phyloP scores from a whole-genome alignment of 1,140 invertebrate genomes.

The Cydia strobilella region DNA sequence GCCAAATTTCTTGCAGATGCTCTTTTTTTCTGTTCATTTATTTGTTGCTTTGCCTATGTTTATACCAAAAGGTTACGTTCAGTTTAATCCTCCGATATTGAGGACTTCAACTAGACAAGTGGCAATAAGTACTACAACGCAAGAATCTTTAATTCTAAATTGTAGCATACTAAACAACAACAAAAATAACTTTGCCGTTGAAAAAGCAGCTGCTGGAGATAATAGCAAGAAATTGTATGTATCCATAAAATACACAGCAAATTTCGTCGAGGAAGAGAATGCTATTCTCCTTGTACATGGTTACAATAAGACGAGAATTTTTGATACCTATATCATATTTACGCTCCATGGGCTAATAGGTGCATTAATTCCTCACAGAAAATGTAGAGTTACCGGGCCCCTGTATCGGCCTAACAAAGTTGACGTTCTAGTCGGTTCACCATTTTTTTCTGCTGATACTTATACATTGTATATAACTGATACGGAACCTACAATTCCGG shows the following conservation, averaged over 20 bases:
- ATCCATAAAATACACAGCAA: conserved; percentile 63
- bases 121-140: conserved; percentile 55
- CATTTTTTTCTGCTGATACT: conserved; percentile 48
- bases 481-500: conserved; percentile 60
- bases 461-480: conserved; percentile 62
- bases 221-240: conserved; percentile 66
- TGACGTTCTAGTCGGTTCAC: conserved; percentile 61
- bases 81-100: conserved; percentile 66
- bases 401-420: conserved; percentile 69
- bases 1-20: conserved; percentile 71
- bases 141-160: conserved; percentile 64
- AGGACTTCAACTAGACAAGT: conserved; percentile 62
- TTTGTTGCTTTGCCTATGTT: conserved; percentile 68
- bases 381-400: conserved; percentile 66
- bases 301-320: conserved; percentile 71
- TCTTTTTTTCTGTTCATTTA: conserved; percentile 72
- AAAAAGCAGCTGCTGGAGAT: conserved; percentile 56
- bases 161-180: conserved; percentile 59
- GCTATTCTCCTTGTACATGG: conserved; percentile 67
- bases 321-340: conserved; percentile 71
- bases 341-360: conserved; percentile 54
- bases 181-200: conserved; percentile 61
- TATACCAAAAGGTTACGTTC: conserved; percentile 60
- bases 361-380: conserved; percentile 55
- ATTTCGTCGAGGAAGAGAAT: conserved; percentile 59